Percentiles rank a stretch among this genome's conserved stretches.
Evolutionary conservation across 2,888 invertebrate species (phyloP).

Genomic region (Phytoseiulus persimilis): DNA sequence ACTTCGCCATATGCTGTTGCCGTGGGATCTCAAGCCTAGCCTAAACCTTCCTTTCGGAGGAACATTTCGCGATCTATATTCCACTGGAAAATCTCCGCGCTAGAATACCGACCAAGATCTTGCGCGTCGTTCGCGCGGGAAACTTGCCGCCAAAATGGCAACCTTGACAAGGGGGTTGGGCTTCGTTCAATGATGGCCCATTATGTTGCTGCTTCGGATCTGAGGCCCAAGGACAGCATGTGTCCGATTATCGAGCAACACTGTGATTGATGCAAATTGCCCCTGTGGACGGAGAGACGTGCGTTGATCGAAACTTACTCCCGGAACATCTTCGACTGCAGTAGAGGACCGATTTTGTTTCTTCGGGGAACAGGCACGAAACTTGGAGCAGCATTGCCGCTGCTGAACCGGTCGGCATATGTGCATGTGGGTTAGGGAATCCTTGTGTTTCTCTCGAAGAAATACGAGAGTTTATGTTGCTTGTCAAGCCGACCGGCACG

Average conservation of each 20-base stretch:
- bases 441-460: background rate
- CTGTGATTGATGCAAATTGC: background rate
- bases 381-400: background rate
- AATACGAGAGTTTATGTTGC: background rate
- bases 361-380: background rate
- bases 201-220: background rate
- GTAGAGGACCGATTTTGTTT: background rate
- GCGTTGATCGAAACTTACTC: background rate
- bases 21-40: background rate
- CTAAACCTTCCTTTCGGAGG: background rate
- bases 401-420: background rate
- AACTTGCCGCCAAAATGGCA: background rate
- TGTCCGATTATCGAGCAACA: background rate
- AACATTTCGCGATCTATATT: background rate
- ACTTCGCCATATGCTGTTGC: conserved; percentile 5
- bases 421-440: background rate
- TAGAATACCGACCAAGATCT: background rate
- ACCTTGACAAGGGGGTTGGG: conserved; percentile 5
- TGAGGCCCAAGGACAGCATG: background rate
- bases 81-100: background rate
- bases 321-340: background rate
- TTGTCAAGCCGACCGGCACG: too few relatives aligned
- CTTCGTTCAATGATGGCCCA: background rate
- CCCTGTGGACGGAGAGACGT: background rate
- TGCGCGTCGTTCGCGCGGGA: background rate